Evolutionary conservation across 2,888 invertebrate genomes (phyloP).

Genomic region (Trachelus tabidus): DNA sequence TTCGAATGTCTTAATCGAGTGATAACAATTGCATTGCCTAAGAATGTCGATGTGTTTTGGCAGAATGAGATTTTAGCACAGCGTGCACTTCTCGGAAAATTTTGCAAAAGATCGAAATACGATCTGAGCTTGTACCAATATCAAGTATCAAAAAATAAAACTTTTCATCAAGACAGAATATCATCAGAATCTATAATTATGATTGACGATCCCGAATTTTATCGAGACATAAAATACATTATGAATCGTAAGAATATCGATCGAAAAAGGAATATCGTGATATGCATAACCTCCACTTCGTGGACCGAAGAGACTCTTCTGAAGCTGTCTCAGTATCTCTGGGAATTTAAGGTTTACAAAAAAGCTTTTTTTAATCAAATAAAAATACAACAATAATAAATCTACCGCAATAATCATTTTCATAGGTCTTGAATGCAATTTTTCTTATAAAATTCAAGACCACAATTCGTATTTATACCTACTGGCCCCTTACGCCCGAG

Average conservation of each 20-base stretch:
- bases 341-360: too few relatives aligned
- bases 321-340: too few relatives aligned
- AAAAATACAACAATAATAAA: too few relatives aligned
- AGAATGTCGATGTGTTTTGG: slow-evolving; percentile 8
- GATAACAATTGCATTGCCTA: not conserved
- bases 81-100: slow-evolving; percentile 1
- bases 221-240: not conserved
- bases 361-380: too few relatives aligned
- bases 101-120: not conserved
- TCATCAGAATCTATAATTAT: slow-evolving; percentile 3
- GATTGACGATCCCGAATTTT: not conserved
- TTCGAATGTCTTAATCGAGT: slow-evolving; percentile 1
- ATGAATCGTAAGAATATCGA: not conserved
- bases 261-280: slow-evolving; percentile 12
- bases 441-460: too few relatives aligned
- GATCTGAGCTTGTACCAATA: not conserved
- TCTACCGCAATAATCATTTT: too few relatives aligned
- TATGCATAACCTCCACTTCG: not conserved
- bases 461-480: not conserved
- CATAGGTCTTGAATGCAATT: too few relatives aligned
- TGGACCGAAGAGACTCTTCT: slow-evolving; percentile 7
- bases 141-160: not conserved
- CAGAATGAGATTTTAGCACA: not conserved
- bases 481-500: not conserved
- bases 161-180: not conserved